These are phyloP conservation scores for Mythimna impura DNA, from an alignment of 2,888 invertebrate species.

Conservation along the genomic window DNA sequence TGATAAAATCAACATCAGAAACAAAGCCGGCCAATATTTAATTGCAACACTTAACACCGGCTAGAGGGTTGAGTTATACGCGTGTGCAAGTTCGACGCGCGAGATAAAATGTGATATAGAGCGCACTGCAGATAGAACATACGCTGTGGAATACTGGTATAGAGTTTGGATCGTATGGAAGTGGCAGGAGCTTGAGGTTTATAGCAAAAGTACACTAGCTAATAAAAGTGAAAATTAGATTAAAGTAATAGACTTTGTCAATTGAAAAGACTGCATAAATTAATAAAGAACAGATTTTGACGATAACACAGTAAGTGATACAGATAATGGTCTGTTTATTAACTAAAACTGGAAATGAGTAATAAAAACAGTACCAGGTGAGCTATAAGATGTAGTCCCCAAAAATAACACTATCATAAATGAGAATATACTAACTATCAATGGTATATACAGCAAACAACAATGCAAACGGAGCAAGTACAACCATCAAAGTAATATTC, in stretches of 20 bases:
- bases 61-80: constrained; percentile 74
- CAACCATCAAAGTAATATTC: background rate
- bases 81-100: constrained; percentile 69
- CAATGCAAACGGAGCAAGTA: background rate
- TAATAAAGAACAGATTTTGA: background rate
- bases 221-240: background rate
- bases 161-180: constrained; percentile 36
- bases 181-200: background rate
- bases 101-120: constrained; percentile 83
- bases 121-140: constrained; percentile 64
- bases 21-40: constrained; percentile 66
- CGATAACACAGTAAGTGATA: background rate
- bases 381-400: accelerated
- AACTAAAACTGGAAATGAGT: background rate
- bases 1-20: constrained; percentile 62
- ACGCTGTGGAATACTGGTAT: constrained; percentile 57
- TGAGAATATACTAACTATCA: no score
- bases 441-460: background rate
- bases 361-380: background rate
- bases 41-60: constrained; percentile 66
- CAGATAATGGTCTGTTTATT: background rate
- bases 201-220: background rate
- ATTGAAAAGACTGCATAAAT: background rate
- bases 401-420: background rate
- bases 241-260: background rate